A percentile compares a stretch with the other conserved stretches of the same genome.
These are phyloP conservation scores for Agelastica alni DNA, from an alignment of 2,888 invertebrate genomes.

Conservation along the genomic window DNA sequence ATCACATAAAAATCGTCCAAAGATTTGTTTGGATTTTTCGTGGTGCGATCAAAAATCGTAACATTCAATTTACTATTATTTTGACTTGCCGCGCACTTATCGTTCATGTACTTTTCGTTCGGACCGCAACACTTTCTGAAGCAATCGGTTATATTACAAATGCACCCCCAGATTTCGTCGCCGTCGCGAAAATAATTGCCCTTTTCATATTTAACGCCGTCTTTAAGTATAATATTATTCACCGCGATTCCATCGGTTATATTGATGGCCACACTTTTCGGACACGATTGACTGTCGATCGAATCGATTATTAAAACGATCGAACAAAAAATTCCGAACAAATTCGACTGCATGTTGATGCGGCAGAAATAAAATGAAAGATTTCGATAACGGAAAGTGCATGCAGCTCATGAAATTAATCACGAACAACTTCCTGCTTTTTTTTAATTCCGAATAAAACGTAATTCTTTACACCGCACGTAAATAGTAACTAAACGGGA, in stretches of 20 bases:
- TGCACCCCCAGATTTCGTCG: slow-evolving; percentile 29
- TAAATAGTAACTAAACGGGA: too few species aligned
- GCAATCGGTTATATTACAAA: slow-evolving; percentile 25
- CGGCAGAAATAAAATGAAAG: not conserved
- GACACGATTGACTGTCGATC: not conserved
- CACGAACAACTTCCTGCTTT: not conserved
- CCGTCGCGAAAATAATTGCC: slow-evolving; percentile 27
- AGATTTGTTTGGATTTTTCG: not conserved
- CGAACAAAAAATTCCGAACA: not conserved
- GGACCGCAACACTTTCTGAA: not conserved
- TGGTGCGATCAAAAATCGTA: slow-evolving; percentile 15
- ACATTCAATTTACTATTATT: slow-evolving; percentile 7
- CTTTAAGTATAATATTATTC: slow-evolving; percentile 18
- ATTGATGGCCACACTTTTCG: slow-evolving; percentile 13
- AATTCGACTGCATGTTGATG: slow-evolving; percentile 1
- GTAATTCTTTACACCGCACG: too few species aligned
- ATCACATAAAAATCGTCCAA: slow-evolving; percentile 12
- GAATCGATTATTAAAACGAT: not conserved
- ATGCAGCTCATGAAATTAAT: not conserved
- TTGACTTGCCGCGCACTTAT: not conserved
- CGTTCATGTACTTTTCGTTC: not conserved
- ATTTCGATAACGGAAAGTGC: not conserved
- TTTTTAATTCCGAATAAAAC: not conserved
- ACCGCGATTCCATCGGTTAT: slow-evolving; percentile 28
- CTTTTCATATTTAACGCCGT: slow-evolving; percentile 25